A percentile compares a stretch with the other conserved stretches of the same genome.
These are phyloP conservation scores for Brachionus plicatilis DNA, from an alignment of 1,140 invertebrate species.

Conservation along the genomic window DNA sequence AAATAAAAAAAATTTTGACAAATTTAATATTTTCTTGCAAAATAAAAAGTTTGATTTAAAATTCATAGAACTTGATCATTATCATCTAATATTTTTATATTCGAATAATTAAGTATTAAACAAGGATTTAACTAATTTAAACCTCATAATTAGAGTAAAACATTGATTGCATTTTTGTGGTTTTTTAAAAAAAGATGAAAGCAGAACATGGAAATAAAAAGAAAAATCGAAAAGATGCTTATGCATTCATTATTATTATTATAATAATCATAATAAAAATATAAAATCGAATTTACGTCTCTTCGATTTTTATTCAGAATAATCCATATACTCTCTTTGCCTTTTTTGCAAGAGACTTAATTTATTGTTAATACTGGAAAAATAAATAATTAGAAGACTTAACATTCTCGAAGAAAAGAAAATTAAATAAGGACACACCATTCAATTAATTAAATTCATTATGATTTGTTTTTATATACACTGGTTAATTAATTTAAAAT, in stretches of 20 bases:
- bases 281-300: constrained; percentile 16
- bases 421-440: too few species aligned
- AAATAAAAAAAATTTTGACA: too few species aligned
- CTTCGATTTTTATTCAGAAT: neutral
- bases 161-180: neutral
- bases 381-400: too few species aligned
- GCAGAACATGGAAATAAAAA: neutral
- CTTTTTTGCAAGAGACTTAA: too few species aligned
- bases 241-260: neutral
- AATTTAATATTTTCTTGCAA: too few species aligned
- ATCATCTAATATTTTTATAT: neutral
- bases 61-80: neutral
- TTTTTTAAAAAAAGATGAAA: neutral
- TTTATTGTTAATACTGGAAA: too few species aligned
- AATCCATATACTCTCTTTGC: too few species aligned
- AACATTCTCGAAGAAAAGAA: too few species aligned
- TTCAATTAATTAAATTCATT: too few species aligned
- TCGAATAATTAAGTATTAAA: neutral
- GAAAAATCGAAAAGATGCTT: constrained; percentile 3
- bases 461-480: too few species aligned
- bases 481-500: too few species aligned
- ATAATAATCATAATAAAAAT: constrained; percentile 4
- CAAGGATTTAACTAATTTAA: too few species aligned
- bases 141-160: neutral
- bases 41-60: neutral